Base-by-base conservation (phyloP, 30 jellyfish, hydroid and myxozoan species). In the Aurelia sp. region DNA sequence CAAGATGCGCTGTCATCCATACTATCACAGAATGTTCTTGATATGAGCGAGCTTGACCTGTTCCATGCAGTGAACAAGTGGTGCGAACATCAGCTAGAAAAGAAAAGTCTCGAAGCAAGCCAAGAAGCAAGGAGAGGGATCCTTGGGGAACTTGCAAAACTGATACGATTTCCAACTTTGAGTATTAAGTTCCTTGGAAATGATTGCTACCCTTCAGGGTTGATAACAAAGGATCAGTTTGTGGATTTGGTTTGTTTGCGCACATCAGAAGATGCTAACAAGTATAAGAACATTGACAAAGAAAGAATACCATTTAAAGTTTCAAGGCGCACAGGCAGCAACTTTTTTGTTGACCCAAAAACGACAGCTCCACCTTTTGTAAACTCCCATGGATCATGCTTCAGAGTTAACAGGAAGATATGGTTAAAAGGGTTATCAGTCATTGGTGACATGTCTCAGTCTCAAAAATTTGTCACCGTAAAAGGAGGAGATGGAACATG, bases 1-100 rank as follows among this genome's bases (percentile, higher is more conserved):
- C 74, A 4, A 5, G 24, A 35, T 5, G 18, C 74, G 5, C 30
- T 75, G 61, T 17, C 57, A 50, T 30, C 35, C 5, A 75, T 75
- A 0, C 21, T 75, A 17, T 30, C 48, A 20, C 47, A 16, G 13
- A 8, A 75, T 7, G 10, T 16, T 21, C 71, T 75, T 30, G 48
- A 75, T 27, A 75, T 75, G 27, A 19, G 16, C 0, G 86, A 75
- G 20, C 10, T 53, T 8, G 75, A 75, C 33, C 74, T 75, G 16
- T 53, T 75, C 33, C 0, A 5, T 33, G 86, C 73, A 0, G 86
- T 75, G 18, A 38, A 75, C 17, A 75, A 12, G 35, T 75, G 86
- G 86, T 75, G 86, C 27, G 3, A 21, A 20, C 17, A 75, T 50
- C 73, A 75, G 31, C 16, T 75, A 11, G 74, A 31, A 4, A 17